These are phyloP conservation scores for Sesia bembeciformis DNA, from an alignment of 2,888 invertebrate species.

Conservation along the genomic window DNA sequence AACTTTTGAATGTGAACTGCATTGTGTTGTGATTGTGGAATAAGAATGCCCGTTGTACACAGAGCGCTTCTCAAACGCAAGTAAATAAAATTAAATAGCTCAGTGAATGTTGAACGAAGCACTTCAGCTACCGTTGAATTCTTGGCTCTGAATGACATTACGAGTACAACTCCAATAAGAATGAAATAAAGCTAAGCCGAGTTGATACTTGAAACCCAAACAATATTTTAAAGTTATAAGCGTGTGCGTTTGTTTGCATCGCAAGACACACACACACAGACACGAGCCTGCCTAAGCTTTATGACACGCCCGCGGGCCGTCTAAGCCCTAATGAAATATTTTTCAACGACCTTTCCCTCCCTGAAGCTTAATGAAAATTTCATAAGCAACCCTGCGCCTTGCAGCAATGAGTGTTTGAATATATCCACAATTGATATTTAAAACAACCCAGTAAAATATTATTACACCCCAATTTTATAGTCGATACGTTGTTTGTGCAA, in stretches of 20 bases:
- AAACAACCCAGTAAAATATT: neutral
- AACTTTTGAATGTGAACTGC: constrained; percentile 7
- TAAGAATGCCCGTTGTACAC: constrained; percentile 1
- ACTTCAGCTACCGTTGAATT: neutral
- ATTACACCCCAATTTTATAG: neutral
- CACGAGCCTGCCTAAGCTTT: neutral
- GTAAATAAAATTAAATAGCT: neutral
- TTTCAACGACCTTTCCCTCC: constrained; percentile 7
- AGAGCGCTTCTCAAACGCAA: neutral
- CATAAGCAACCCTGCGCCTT: constrained; percentile 6
- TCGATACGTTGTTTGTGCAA: too few species aligned
- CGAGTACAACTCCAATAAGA: neutral
- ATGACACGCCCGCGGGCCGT: neutral
- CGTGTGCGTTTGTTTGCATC: too few species aligned
- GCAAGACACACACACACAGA: neutral
- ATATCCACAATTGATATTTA: constrained; percentile 6
- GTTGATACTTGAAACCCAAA: too few species aligned
- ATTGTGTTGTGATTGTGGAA: constrained; percentile 16
- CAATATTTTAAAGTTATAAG: too few species aligned
- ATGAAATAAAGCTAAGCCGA: too few species aligned
- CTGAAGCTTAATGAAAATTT: constrained; percentile 9
- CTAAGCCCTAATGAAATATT: constrained; percentile 8
- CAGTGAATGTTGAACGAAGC: neutral
- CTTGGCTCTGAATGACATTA: neutral
- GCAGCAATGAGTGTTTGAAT: constrained; percentile 1